Evolutionary conservation across 2,797 vertebrate species (phyloP), one percentile per base, ranked within the genome.

Genomic region (Smutsia gigantea): DNA sequence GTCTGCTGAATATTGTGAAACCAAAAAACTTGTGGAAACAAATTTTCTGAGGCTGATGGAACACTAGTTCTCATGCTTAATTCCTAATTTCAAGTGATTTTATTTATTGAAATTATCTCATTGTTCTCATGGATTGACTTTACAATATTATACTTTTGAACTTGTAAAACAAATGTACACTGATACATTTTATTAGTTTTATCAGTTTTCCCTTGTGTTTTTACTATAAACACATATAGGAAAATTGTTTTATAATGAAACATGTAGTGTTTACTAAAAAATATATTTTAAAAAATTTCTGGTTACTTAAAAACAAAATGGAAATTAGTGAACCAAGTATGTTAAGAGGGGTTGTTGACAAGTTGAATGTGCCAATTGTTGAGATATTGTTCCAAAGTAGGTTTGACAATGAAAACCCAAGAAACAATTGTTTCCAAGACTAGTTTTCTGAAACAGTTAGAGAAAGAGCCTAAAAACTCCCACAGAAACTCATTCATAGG

Each of bases 11-110:
- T 90, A 49, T 93, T 93, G 34, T 93, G 74, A 83, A 88, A 57
- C 29, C 34, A 93, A 93, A 93, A 83, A 87, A 96, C 21, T 83
- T 61, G 29, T 91, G 29, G 71, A 96, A 92, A 88, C 95, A 87
- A 95, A 94, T 87, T 74, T 95, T 42, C 55, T 25, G 79, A 96
- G 51, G 21, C 59, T 74, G 42, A 77, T 31, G 42, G n/a, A 63
- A 82, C 69, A 75, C 83, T 57, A 46, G 34, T 81, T 94, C 25
- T 81, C 37, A 37, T 59, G 75, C 9, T 93, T 85, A 84, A 87
- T 68, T 96, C 57, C 29, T 85, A n/a, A 78, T 81, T 93, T 94
- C 37, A 87, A 55, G 39, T 90, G 64, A 86, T 63, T 95, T 95
- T 88, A 72, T 39, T 74, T 83, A 86, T 78, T 64, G 64, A 92